Evolutionary conservation across 2,113 vertebrate genomes (phyloP), one percentile per base, ranked within the genome.

Genomic region (Sardina pilchardus): DNA sequence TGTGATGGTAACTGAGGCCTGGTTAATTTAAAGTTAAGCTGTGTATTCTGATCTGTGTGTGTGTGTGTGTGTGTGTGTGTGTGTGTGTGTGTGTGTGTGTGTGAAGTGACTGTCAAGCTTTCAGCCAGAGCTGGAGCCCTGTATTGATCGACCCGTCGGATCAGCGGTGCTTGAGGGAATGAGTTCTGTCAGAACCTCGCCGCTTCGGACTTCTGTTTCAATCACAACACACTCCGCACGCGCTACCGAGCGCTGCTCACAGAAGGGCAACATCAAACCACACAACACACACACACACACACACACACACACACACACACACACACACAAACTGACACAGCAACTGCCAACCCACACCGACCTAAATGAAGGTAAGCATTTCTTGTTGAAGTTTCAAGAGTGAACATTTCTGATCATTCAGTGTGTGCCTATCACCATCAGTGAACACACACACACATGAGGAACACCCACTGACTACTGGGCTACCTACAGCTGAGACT

Each of bases 241-340:
- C 19, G 53, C 53, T 59, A 19, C 6, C 26, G 21, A n/a, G n/a
- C n/a, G n/a, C n/a, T n/a, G n/a, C n/a, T n/a, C n/a, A n/a, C n/a
- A n/a, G n/a, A n/a, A n/a, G n/a, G n/a, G n/a, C n/a, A n/a, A n/a
- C n/a, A n/a, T n/a, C n/a, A n/a, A n/a, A n/a, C n/a, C n/a, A n/a
- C n/a, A 30, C 5, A 7, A 26, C 63, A 67, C 59, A 6, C 4
- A 30, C 59, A 67, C 59, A 63, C n/a, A 67, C n/a, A 30, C 59
- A 67, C n/a, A 26, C 24, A 67, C 59, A 67, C 59, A 67, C 59
- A 67, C 59, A 67, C 59, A 67, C 59, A 67, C 59, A 67, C 59
- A 67, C n/a, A 67, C 24, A 67, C 21, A 67, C n/a, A 67, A 24
- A 67, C 59, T 30, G n/a, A 67, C 59, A 67, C 59, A n/a, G 2